These are phyloP conservation scores for Camponotus vicinus DNA, from an alignment of 1,140 invertebrate species.

Conservation along the genomic window DNA sequence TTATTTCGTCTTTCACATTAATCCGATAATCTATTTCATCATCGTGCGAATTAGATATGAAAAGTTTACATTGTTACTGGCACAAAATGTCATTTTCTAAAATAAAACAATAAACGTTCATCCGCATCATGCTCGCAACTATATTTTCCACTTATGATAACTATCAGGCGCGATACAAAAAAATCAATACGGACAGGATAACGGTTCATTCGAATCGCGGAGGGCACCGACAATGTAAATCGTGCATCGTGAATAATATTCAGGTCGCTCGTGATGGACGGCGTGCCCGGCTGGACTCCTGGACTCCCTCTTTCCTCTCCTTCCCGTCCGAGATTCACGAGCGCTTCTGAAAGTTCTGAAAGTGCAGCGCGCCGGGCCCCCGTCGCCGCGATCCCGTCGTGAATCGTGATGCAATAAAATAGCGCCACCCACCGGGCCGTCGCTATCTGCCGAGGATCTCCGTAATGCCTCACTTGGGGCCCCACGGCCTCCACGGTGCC, in stretches of 20 bases:
- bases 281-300: conserved; percentile 1
- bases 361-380: conserved; percentile 60
- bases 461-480: conserved; percentile 85
- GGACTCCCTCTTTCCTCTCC: no score
- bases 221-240: conserved; percentile 47
- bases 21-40: not conserved
- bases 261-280: conserved; percentile 58
- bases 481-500: conserved; percentile 64
- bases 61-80: not conserved
- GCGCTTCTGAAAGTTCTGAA: conserved; percentile 70
- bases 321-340: conserved; percentile 67
- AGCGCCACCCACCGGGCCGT: conserved; percentile 85
- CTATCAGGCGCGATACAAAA: conserved; percentile 1
- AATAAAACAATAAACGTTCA: conserved; percentile 4
- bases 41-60: not conserved
- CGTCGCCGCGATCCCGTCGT: conserved; percentile 27
- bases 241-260: conserved; percentile 60
- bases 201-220: conserved; percentile 19
- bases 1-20: not conserved
- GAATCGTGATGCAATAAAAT: conserved; percentile 86
- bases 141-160: not conserved
- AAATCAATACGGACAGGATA: conserved; percentile 31
- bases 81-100: not conserved
- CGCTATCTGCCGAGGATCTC: conserved; percentile 83
- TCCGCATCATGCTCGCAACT: not conserved